A percentile compares a stretch with the other conserved stretches of the same genome.
phyloP scores from a whole-genome alignment of 2,113 vertebrate species.

The Coptodon rendalli region DNA sequence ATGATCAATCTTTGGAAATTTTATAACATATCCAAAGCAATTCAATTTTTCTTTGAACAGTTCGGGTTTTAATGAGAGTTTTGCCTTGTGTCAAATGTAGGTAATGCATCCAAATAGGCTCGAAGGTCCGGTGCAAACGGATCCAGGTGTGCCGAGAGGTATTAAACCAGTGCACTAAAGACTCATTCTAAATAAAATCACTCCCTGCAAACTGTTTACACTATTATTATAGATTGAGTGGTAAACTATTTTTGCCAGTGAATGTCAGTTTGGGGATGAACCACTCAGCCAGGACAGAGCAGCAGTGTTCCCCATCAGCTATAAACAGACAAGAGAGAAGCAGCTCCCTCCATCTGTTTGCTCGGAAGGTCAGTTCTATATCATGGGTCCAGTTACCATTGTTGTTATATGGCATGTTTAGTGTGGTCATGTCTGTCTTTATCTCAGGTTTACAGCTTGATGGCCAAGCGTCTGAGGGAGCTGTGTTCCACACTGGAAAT shows the following conservation, averaged over 20 bases:
- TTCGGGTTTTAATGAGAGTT: neutral
- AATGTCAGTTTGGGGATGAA: neutral
- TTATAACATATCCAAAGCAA: neutral
- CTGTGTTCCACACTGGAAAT: conserved; percentile 80
- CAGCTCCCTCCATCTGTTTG: neutral
- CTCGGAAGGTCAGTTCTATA: conserved; percentile 21
- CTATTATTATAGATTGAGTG: neutral
- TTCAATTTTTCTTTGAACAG: neutral
- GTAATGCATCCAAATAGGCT: conserved; percentile 77
- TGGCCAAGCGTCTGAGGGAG: conserved; percentile 79
- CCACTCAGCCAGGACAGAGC: neutral
- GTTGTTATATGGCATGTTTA: neutral
- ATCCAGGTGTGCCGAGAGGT: neutral
- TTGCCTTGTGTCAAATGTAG: conserved; percentile 53
- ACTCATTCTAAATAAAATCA: neutral
- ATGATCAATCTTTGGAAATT: neutral
- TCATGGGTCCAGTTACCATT: neutral
- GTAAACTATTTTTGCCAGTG: neutral
- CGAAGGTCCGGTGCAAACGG: conserved; percentile 65
- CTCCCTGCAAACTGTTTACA: neutral
- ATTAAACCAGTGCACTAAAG: neutral
- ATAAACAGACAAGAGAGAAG: neutral
- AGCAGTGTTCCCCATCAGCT: neutral
- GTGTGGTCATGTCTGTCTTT: neutral
- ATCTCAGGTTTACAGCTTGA: conserved; percentile 84